phyloP scores from a whole-genome alignment of 1,140 invertebrate genomes.

The Hylaeus volcanicus region DNA sequence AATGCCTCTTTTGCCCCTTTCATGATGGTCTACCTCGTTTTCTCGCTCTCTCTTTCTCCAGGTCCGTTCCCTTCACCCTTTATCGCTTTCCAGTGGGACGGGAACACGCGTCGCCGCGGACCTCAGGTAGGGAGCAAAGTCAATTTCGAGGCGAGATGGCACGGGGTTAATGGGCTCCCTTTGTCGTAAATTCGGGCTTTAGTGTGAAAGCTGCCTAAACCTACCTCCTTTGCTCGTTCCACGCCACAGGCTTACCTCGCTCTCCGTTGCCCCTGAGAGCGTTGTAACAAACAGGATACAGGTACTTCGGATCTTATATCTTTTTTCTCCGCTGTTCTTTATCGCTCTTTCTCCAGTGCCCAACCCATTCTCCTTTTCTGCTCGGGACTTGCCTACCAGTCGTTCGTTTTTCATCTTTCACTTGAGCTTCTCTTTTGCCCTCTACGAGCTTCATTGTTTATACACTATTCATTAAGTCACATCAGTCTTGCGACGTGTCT shows the following conservation, averaged over 20 bases:
- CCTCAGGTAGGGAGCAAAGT: slow-evolving; percentile 55
- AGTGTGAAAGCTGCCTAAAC: slow-evolving; percentile 59
- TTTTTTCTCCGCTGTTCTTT: neutral
- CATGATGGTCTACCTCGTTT: neutral
- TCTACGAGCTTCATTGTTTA: too few relatives aligned
- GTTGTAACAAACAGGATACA: slow-evolving; percentile 68
- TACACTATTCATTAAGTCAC: too few relatives aligned
- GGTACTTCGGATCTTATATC: slow-evolving; percentile 58
- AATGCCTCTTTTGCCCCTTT: too few relatives aligned
- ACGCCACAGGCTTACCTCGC: slow-evolving; percentile 18
- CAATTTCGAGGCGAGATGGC: slow-evolving; percentile 54
- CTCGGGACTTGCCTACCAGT: neutral
- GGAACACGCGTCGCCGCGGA: slow-evolving; percentile 46
- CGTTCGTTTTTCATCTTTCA: neutral
- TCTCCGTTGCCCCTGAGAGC: slow-evolving; percentile 20
- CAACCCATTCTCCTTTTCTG: neutral
- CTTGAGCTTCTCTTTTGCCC: neutral
- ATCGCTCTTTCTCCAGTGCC: neutral
- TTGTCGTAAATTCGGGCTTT: slow-evolving; percentile 67
- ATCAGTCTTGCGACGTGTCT: too few relatives aligned
- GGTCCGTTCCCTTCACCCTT: neutral
- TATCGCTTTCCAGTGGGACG: slow-evolving; percentile 1
- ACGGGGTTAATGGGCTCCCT: slow-evolving; percentile 59
- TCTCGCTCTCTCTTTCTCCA: neutral
- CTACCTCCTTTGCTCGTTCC: slow-evolving; percentile 39